Evolutionary conservation across 2,113 vertebrate genomes (phyloP).

Genomic region (Apus apus): DNA sequence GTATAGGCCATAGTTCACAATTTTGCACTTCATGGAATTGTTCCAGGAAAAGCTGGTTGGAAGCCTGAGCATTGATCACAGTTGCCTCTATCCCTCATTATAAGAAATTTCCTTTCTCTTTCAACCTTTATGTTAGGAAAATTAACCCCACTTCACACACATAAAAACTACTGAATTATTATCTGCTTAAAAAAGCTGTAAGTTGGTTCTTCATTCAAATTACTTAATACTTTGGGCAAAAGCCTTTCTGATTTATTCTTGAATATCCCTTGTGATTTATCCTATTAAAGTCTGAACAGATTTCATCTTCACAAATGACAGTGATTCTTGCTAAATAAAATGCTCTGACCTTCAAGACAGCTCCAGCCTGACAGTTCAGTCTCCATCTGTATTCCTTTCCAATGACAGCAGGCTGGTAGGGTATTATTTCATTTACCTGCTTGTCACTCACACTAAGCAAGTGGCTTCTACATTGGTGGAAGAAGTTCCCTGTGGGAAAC

Average conservation of each 20-base stretch:
- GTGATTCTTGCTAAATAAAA: constrained; percentile 70
- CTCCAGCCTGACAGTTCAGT: constrained; percentile 49
- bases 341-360: constrained; percentile 62
- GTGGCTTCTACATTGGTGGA: constrained; percentile 39
- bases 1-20: not conserved
- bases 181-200: not conserved
- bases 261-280: constrained; percentile 64
- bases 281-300: constrained; percentile 58
- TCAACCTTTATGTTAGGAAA: constrained; percentile 11
- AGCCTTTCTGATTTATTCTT: constrained; percentile 52
- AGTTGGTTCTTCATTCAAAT: constrained; percentile 37
- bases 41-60: constrained; percentile 3
- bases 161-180: not conserved
- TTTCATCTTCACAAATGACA: constrained; percentile 68
- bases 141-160: not conserved
- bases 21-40: not conserved
- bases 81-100: not conserved
- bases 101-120: not conserved
- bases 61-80: not conserved
- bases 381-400: constrained; percentile 61
- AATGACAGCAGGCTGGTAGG: constrained; percentile 48
- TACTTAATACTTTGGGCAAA: not conserved
- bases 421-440: constrained; percentile 68
- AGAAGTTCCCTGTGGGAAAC: constrained; percentile 36
- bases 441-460: constrained; percentile 66